Percentiles rank a stretch among this genome's conserved stretches.
Evolutionary conservation across 2,888 invertebrate species (phyloP).

Genomic region (Apamea epomidion): DNA sequence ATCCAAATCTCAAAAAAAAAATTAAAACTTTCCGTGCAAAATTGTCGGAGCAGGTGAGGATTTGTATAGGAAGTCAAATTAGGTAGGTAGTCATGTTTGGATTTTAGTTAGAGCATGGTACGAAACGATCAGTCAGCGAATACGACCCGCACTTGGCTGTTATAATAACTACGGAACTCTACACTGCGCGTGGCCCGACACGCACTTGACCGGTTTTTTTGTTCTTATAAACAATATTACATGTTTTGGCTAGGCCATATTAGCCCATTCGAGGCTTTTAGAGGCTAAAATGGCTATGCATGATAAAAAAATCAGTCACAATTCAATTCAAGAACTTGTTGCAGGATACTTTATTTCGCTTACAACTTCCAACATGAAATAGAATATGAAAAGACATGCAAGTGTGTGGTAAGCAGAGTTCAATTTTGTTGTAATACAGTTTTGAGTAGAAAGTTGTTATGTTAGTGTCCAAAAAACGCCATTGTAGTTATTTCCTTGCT

Average conservation of each 20-base stretch:
- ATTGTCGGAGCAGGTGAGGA: too few species aligned
- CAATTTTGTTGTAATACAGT: neutral
- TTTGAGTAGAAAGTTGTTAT: constrained; percentile 5
- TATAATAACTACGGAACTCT: too few species aligned
- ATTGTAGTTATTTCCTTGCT: neutral
- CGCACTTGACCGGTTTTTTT: too few species aligned
- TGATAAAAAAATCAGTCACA: neutral
- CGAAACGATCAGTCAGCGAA: too few species aligned
- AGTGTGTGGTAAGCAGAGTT: constrained; percentile 8
- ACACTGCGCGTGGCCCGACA: too few species aligned
- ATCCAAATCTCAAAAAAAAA: too few species aligned
- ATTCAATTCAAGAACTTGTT: constrained; percentile 9
- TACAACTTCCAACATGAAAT: neutral
- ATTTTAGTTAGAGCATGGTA: too few species aligned
- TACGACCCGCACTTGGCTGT: too few species aligned
- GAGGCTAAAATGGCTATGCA: neutral
- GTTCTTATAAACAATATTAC: neutral
- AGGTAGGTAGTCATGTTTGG: too few species aligned
- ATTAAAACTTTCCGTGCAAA: too few species aligned
- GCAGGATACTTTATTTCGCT: neutral
- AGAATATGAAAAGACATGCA: neutral
- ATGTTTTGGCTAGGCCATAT: neutral
- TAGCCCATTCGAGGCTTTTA: neutral
- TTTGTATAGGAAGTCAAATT: too few species aligned
- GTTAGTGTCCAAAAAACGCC: neutral